A percentile compares a stretch with the other conserved stretches of the same genome.
phyloP scores from a whole-genome alignment of 2,888 invertebrate genomes.

The Bombylius discolor region DNA sequence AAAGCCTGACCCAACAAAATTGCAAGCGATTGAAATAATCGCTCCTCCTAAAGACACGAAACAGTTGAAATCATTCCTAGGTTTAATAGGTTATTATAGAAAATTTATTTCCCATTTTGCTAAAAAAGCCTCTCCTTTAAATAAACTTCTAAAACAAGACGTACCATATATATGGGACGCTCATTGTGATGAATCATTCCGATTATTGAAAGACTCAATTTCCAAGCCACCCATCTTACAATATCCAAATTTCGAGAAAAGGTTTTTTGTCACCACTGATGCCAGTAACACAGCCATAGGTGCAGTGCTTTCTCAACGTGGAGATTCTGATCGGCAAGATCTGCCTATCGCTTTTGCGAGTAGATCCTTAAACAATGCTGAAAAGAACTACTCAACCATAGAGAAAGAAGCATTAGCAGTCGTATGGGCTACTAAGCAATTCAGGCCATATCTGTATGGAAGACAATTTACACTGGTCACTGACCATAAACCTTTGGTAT shows the following conservation, averaged over 20 bases:
- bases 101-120: neutral
- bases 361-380: slow-evolving; percentile 16
- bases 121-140: neutral
- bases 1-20: neutral
- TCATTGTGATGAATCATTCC: slow-evolving; percentile 1
- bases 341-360: slow-evolving; percentile 18
- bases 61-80: neutral
- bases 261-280: neutral
- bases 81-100: neutral
- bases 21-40: too few species aligned
- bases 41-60: neutral
- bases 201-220: neutral
- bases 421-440: slow-evolving; percentile 16
- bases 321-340: slow-evolving; percentile 6
- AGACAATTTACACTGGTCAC: slow-evolving; percentile 18
- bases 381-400: slow-evolving; percentile 18
- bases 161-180: neutral
- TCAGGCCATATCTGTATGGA: slow-evolving; percentile 20
- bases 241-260: neutral
- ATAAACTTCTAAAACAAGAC: neutral
- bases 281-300: neutral
- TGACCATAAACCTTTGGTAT: slow-evolving; percentile 21
- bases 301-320: neutral
- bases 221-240: neutral
- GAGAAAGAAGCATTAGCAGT: slow-evolving; percentile 17